Evolutionary conservation across 2,888 invertebrate genomes (phyloP).

Genomic region (Melipona bicolor): DNA sequence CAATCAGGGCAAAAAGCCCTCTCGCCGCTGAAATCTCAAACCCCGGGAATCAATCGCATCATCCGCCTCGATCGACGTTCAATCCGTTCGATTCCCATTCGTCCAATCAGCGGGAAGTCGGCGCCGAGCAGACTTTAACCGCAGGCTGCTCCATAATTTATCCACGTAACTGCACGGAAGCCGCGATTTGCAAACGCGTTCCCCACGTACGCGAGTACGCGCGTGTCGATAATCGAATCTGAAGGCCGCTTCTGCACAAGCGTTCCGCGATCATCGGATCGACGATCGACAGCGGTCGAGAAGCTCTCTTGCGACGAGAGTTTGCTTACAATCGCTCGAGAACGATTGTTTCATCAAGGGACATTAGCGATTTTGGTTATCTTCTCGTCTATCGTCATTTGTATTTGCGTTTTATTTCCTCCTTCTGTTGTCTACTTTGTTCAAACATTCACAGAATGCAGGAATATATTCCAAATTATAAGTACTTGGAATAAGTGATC

Average conservation of each 20-base stretch:
- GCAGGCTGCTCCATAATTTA: slow-evolving; percentile 12
- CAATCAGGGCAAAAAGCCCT: not conserved
- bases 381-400: no score
- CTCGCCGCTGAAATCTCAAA: not conserved
- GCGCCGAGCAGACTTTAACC: not conserved
- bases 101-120: slow-evolving; percentile 1
- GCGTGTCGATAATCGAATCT: slow-evolving; percentile 27
- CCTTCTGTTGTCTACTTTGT: no score
- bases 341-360: no score
- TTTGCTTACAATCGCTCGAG: no score
- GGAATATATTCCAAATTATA: no score
- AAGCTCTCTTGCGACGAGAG: no score
- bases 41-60: not conserved
- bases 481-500: no score
- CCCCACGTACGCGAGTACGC: not conserved
- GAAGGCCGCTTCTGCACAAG: not conserved
- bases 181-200: not conserved
- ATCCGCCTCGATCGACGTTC: slow-evolving; percentile 2
- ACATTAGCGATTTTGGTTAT: no score
- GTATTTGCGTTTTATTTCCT: no score
- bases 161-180: slow-evolving; percentile 16
- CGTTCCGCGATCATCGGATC: not conserved
- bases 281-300: not conserved
- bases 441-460: no score
- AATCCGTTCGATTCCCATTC: not conserved